Evolutionary conservation across 1,140 invertebrate genomes (phyloP), one percentile per base, ranked within the genome.

Genomic region (Penaeus indicus): DNA sequence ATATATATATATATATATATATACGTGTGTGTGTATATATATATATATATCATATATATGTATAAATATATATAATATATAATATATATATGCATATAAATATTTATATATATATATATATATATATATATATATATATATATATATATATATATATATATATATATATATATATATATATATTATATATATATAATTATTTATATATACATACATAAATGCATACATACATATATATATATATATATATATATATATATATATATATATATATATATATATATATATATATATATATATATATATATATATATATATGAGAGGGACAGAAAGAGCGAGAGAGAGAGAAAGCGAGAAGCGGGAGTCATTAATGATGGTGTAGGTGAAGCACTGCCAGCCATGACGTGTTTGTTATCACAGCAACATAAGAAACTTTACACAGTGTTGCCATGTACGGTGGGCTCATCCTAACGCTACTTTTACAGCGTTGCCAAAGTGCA

Each of bases 271-370:
- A 27, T 79, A 27, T 79, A 79, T 79, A 80, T 80, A 80, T 80
- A 80, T 42, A 80, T 80, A 80, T 80, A 80, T 42, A 80, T 80
- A 80, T 80, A 80, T 80, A 18, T 80, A 54, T 54, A 54, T 80
- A 54, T 80, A 54, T 80, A 54, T 80, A 11, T 42, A 11, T 80
- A 54, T 80, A 54, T 54, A 54, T 80, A 54, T 80, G 42, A 79
- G 10, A 54, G 32, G 47, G 77, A 38, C 1, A 19, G 27, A n/a
- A 22, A 47, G 25, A 54, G n/a, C 54, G 25, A 80, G 60, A 72
- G 78, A 80, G 47, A 80, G 54, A 54, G 54, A 18, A 47, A 42
- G 60, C 25, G 13, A 54, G 54, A 54, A 0, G 54, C 54, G 54
- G 47, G 47, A 47, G 54, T 54, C 54, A 54, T 54, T 54, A 54